Evolutionary conservation across 2,797 vertebrate species (phyloP).

Genomic region (Acipenser transmontanus): DNA sequence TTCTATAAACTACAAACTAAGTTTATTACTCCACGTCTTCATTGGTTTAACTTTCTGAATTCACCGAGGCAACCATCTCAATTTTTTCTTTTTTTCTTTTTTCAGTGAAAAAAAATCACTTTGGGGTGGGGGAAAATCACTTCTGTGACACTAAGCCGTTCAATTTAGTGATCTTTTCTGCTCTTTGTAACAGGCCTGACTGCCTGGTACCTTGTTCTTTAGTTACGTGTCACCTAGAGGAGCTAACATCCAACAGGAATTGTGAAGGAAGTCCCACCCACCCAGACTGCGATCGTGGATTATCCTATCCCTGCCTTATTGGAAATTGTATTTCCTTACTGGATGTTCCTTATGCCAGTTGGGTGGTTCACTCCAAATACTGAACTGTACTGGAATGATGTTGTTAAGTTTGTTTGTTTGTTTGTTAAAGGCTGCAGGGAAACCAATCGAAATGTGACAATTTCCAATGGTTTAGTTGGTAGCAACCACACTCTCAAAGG

Average conservation of each 20-base stretch:
- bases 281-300: constrained; percentile 2
- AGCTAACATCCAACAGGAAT: constrained; percentile 40
- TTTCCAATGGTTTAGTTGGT: too few relatives aligned
- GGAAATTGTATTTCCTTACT: constrained; percentile 26
- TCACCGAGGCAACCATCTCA: too few relatives aligned
- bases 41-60: neutral
- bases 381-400: too few relatives aligned
- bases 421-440: too few relatives aligned
- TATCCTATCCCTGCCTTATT: constrained; percentile 31
- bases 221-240: constrained; percentile 67
- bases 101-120: too few relatives aligned
- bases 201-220: constrained; percentile 49
- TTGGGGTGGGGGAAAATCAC: too few relatives aligned
- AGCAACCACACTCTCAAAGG: too few relatives aligned
- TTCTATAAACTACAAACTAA: neutral
- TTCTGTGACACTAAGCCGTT: neutral
- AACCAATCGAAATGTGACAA: too few relatives aligned
- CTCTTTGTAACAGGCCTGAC: constrained; percentile 23
- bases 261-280: constrained; percentile 63
- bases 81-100: too few relatives aligned
- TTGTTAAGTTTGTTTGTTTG: too few relatives aligned
- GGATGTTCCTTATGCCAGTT: constrained; percentile 33
- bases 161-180: neutral
- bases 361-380: too few relatives aligned
- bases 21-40: neutral